Base-by-base conservation (phyloP, 2,113 vertebrate genomes). In the Alosa alosa region DNA sequence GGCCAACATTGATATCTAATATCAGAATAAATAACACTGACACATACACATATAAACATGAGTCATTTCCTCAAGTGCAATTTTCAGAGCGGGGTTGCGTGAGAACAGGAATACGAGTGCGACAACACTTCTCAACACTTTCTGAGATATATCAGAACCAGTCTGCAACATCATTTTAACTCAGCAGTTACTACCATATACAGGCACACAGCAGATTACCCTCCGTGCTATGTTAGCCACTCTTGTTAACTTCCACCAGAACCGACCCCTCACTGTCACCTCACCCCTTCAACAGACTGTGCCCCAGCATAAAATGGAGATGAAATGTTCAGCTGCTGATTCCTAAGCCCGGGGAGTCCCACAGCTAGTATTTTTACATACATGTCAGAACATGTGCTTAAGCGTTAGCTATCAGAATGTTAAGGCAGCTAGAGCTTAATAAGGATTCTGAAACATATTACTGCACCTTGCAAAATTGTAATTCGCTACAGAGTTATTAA, bases 11-110 rank as follows among this genome's bases (percentile, higher is more conserved):
- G 60, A 64, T 64, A 64, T 64, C 60, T n/a, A 25, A 64, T 64
- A 64, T 64, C 60, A 64, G 60, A 64, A 64, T 64, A 64, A 64
- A 64, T 64, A 64, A 64, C 60, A 64, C n/a, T 64, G 60, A n/a
- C 60, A 25, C n/a, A 5, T n/a, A 64, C 60, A 25, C 60, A 64
- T 64, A 64, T 64, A 64, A n/a, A 64, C 60, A 64, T 25, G 60
- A 64, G 60, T 64, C 60, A 64, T 8, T 64, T 64, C 60, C 60
- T 64, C 22, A 64, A 25, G 60, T 4, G 20, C 60, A 1, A 22
- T 22, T 64, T 64, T n/a, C 60, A n/a, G 60, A n/a, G 22, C 60
- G 7, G 22, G 20, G 41, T 44, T 64, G 20, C 60, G 60, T 64
- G n/a, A 64, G 22, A 64, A 64, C 60, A n/a, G 22, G 20, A 64